Evolutionary conservation across 2,797 vertebrate genomes (phyloP).

Genomic region (Centroberyx gerrardi): DNA sequence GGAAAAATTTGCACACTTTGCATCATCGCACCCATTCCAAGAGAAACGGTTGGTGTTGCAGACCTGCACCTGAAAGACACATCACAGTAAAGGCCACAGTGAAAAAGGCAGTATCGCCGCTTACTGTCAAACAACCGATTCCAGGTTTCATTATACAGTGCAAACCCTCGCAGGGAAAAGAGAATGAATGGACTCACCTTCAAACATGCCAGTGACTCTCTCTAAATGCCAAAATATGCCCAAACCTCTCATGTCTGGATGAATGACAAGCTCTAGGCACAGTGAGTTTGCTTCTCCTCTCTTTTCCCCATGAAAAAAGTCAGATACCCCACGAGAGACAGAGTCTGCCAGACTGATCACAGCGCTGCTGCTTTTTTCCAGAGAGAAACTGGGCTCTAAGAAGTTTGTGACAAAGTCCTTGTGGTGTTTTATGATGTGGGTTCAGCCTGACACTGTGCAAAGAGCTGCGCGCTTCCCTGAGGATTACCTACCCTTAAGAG

Average conservation of each 20-base stretch:
- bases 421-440: slow-evolving; percentile 65
- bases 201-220: slow-evolving; percentile 60
- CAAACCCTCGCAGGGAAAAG: slow-evolving; percentile 35
- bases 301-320: slow-evolving; percentile 57
- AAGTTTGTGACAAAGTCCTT: slow-evolving; percentile 68
- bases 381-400: slow-evolving; percentile 59
- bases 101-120: slow-evolving; percentile 33
- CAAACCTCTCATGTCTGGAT: slow-evolving; percentile 65
- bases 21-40: slow-evolving; percentile 1
- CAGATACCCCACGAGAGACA: slow-evolving; percentile 58
- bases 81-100: slow-evolving; percentile 26
- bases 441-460: slow-evolving; percentile 57
- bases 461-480: slow-evolving; percentile 34
- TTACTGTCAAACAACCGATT: slow-evolving; percentile 56
- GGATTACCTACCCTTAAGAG: slow-evolving; percentile 44
- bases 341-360: slow-evolving; percentile 68
- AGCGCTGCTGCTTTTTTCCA: slow-evolving; percentile 51
- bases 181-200: slow-evolving; percentile 63
- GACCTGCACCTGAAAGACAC: neutral
- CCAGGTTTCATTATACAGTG: slow-evolving; percentile 57
- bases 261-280: slow-evolving; percentile 56
- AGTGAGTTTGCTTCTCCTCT: slow-evolving; percentile 49
- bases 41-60: neutral
- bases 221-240: slow-evolving; percentile 64
- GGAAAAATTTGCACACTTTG: neutral